Evolutionary conservation across 2,113 vertebrate species (phyloP), one percentile per base, ranked within the genome.

Genomic region (Odocoileus hemionus): DNA sequence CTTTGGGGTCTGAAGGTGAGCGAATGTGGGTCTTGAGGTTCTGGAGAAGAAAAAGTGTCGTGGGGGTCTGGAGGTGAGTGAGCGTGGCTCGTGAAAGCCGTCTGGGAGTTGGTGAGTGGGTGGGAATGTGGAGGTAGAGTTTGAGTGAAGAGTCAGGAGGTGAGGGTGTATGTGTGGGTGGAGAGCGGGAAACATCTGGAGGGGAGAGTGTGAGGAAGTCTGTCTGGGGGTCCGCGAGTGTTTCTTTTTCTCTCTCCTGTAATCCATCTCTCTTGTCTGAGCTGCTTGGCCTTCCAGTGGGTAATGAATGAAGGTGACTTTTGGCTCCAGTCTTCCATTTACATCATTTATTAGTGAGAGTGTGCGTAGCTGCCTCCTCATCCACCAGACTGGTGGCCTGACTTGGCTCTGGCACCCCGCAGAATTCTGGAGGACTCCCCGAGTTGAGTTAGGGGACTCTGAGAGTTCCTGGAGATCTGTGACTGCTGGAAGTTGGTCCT

Each of bases 241-340:
- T 79, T 90, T 70, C 58, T 57, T 26, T 58, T 61, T 91, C 19
- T 6, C 25, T 45, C 12, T 86, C 13, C 85, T 36, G 70, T 79
- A 86, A 86, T 43, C 43, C 82, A 55, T 0, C 50, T 95, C 43
- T 95, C 74, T 86, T 61, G 95, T 84, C 21, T 86, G 86, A 88
- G 39, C 47, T 50, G 23, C 86, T 83, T n/a, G 52, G 57, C 47
- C 47, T 79, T 94, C 25, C 89, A 86, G 79, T 60, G 89, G 50
- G 57, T 52, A 87, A 87, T 88, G 97, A 97, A 97, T 90, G 97
- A 96, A 93, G 61, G 94, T 95, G 95, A 95, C 89, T 86, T 10
- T 87, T 54, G 85, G 36, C 84, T 74, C 54, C 47, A 4, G 30
- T 19, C 60, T 93, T 85, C 4, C 45, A 6, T 26, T 83, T 94